Base-by-base conservation (phyloP, 2,888 invertebrate species). In the Mythimna pallens region DNA sequence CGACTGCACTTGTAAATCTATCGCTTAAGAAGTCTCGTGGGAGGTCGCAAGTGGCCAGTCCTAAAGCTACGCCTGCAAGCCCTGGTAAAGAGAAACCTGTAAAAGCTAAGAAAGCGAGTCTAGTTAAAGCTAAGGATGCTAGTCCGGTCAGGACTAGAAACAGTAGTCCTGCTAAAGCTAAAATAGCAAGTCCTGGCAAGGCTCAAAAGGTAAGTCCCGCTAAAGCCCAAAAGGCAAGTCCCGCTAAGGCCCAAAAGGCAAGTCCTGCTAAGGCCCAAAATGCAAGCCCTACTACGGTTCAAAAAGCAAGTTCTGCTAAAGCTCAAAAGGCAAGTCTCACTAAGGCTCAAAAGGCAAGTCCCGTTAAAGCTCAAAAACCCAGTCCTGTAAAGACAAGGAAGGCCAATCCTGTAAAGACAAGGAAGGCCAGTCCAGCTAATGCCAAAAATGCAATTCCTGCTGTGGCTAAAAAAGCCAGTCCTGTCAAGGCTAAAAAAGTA, bases 21-120 rank as follows among this genome's bases (percentile, higher is more conserved):
- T 84, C 87, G 8, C 86, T 86, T 10, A 86, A 80, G 68, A 85
- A 75, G 50, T 80, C 85, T 62, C 85, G 85, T 25, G 79, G 61
- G 3, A 78, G 70, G 17, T 34, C 57, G 7, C 73, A 34, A 40
- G 57, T 22, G n/a, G 58, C 36, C 17, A 72, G 58, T 36, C 62
- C 70, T 17, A 73, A 57, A 34, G 50, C 30, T 20, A 57, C 34
- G 55, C 61, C 52, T 12, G 34, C 17, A 14, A 70, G 58, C 22
- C 58, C 59, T 22, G 47, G 36, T n/a, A 58, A 65, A 54, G 36
- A 66, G 6, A 66, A 64, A 52, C 14, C 25, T 0, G 14, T n/a
- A 7, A 70, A 58, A 9, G 0, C 34, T 14, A 65, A 54, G n/a
- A n/a, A n/a, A 3, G 34, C 67, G 1, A 20, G 52, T n/a, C 40